phyloP scores from a whole-genome alignment of 2,888 invertebrate genomes.

The Platyscelio sp. region DNA sequence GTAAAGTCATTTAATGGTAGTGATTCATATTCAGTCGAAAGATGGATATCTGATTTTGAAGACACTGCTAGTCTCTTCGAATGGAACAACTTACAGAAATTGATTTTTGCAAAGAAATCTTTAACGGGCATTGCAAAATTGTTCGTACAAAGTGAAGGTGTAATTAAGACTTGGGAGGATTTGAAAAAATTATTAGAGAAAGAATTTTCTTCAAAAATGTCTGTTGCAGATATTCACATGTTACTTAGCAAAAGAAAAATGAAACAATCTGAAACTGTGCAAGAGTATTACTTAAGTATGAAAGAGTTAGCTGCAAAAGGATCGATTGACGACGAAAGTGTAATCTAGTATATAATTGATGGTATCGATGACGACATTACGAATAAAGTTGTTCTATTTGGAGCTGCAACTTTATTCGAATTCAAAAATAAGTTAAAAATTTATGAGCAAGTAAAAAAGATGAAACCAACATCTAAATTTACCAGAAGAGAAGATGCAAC shows the following conservation, averaged over 20 bases:
- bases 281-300: slow-evolving; percentile 63
- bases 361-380: neutral
- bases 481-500: neutral
- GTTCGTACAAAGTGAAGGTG: slow-evolving; percentile 22
- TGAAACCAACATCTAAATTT: neutral
- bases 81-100: too few relatives aligned
- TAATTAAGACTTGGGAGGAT: too few relatives aligned
- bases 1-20: slow-evolving; percentile 3
- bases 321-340: slow-evolving; percentile 9
- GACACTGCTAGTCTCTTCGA: slow-evolving; percentile 27
- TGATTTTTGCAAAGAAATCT: slow-evolving; percentile 14
- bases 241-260: slow-evolving; percentile 27
- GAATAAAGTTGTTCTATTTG: neutral
- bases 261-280: slow-evolving; percentile 28
- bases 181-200: too few relatives aligned
- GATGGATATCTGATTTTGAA: slow-evolving; percentile 40
- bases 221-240: slow-evolving; percentile 42
- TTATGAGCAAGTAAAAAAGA: neutral
- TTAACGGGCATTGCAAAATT: slow-evolving; percentile 33
- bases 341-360: slow-evolving; percentile 58
- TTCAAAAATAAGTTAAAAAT: neutral
- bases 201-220: neutral
- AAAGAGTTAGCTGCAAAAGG: slow-evolving; percentile 46
- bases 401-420: neutral
- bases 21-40: slow-evolving; percentile 27